These are phyloP conservation scores for Monochamus saltuarius DNA, from an alignment of 1,140 invertebrate genomes.

Conservation along the genomic window DNA sequence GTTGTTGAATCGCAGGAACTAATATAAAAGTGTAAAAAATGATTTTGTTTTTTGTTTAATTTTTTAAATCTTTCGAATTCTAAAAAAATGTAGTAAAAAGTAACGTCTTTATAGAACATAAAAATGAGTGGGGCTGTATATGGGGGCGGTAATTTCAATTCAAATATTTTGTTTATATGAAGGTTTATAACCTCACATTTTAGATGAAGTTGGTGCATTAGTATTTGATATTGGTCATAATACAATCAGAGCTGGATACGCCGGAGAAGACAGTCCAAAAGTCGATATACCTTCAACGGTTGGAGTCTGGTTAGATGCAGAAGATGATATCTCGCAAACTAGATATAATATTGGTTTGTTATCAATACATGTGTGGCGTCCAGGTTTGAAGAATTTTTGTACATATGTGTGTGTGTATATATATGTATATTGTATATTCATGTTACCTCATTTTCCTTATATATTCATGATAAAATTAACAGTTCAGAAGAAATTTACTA, in stretches of 20 bases:
- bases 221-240: conserved; percentile 78
- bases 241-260: conserved; percentile 73
- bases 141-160: conserved; percentile 52
- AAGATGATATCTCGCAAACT: conserved; percentile 54
- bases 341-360: conserved; percentile 64
- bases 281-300: conserved; percentile 79
- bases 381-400: conserved; percentile 27
- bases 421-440: too few species aligned
- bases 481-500: too few species aligned
- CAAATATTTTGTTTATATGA: conserved; percentile 13
- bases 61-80: conserved; percentile 11
- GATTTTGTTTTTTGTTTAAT: conserved; percentile 6
- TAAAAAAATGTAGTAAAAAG: conserved; percentile 16
- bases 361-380: conserved; percentile 54
- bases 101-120: background rate
- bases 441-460: background rate
- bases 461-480: too few species aligned
- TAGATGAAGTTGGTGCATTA: conserved; percentile 77
- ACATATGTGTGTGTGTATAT: background rate
- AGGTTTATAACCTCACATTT: conserved; percentile 26
- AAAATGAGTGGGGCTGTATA: conserved; percentile 56
- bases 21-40: conserved; percentile 1
- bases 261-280: conserved; percentile 86
- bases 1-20: too few species aligned
- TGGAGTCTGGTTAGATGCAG: conserved; percentile 65